phyloP scores from a whole-genome alignment of 2,797 vertebrate species.

The Parauchenoglanis ngamensis region DNA sequence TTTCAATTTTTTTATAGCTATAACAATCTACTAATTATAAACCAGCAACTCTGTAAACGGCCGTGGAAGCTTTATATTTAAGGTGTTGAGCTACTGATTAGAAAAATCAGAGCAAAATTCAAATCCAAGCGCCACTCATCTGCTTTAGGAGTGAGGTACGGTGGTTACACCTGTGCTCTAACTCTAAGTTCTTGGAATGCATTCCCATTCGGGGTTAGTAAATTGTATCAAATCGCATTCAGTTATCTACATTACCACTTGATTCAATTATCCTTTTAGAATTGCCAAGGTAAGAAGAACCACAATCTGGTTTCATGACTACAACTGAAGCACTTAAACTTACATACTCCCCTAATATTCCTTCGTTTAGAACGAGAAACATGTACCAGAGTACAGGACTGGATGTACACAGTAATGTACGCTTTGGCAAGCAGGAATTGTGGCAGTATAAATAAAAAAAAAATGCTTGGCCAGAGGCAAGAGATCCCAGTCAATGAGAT shows the following conservation, averaged over 20 bases:
- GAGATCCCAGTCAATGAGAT: not conserved
- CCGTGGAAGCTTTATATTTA: not conserved
- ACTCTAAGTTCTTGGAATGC: constrained; percentile 24
- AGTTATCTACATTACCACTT: constrained; percentile 11
- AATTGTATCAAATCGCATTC: constrained; percentile 21
- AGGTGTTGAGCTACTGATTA: not conserved
- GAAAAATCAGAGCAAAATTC: not conserved
- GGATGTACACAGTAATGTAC: not conserved
- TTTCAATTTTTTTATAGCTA: not conserved
- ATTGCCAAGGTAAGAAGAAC: not conserved
- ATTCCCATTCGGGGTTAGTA: constrained; percentile 17
- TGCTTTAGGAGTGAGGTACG: not conserved
- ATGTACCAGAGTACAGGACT: not conserved
- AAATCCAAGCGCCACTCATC: not conserved
- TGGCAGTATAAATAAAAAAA: not conserved
- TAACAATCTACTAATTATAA: not conserved
- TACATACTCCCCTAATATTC: not conserved
- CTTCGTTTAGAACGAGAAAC: not conserved
- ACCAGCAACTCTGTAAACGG: not conserved
- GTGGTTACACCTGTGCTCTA: not conserved
- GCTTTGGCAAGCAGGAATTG: not conserved
- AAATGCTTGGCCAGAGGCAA: not conserved
- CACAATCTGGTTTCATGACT: not conserved
- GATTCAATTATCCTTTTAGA: constrained; percentile 21
- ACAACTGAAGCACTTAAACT: constrained; percentile 19